Conservation (phyloP, 1,140 invertebrate species). For the Drosophila yakuba region DNA sequence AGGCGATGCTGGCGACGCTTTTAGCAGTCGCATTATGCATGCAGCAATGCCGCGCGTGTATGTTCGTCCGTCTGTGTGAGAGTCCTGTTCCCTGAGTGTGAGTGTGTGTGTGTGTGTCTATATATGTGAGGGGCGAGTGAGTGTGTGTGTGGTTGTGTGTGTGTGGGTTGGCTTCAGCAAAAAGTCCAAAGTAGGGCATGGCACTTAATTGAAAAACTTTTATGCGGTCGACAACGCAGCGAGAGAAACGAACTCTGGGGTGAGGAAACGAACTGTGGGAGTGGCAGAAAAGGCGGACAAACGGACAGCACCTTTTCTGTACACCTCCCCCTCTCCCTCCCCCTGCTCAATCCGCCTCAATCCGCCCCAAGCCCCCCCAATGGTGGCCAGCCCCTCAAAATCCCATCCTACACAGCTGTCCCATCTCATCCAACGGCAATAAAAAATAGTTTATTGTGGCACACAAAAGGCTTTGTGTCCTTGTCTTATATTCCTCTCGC, state of each 20-base stretch:
- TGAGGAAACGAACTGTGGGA: not conserved
- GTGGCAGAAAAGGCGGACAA: slow-evolving; percentile 15
- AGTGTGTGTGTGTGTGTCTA: not conserved
- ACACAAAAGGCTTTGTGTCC: slow-evolving; percentile 54
- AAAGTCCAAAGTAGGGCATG: slow-evolving; percentile 74
- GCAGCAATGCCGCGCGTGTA: slow-evolving; percentile 40
- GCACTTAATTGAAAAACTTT: slow-evolving; percentile 77
- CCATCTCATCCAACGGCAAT: slow-evolving; percentile 38
- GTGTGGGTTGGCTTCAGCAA: slow-evolving; percentile 38
- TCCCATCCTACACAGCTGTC: slow-evolving; percentile 1
- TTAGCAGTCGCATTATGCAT: slow-evolving; percentile 64
- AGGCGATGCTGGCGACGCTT: slow-evolving; percentile 49
- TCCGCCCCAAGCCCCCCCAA: not conserved
- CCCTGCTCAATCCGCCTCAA: not conserved
- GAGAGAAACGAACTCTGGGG: slow-evolving; percentile 15
- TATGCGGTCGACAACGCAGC: slow-evolving; percentile 73
- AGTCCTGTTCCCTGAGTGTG: slow-evolving; percentile 12
- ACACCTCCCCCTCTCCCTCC: not conserved
- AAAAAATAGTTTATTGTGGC: slow-evolving; percentile 69
- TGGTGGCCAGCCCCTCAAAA: not conserved
- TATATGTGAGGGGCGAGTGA: not conserved
- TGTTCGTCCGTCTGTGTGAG: slow-evolving; percentile 3
- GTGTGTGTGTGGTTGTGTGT: slow-evolving; percentile 10
- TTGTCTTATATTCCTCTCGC: slow-evolving; percentile 31
- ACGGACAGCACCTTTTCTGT: slow-evolving; percentile 33